These are phyloP conservation scores for Trochalopteron elliotii DNA, from an alignment of 2,113 vertebrate species.

Conservation along the genomic window DNA sequence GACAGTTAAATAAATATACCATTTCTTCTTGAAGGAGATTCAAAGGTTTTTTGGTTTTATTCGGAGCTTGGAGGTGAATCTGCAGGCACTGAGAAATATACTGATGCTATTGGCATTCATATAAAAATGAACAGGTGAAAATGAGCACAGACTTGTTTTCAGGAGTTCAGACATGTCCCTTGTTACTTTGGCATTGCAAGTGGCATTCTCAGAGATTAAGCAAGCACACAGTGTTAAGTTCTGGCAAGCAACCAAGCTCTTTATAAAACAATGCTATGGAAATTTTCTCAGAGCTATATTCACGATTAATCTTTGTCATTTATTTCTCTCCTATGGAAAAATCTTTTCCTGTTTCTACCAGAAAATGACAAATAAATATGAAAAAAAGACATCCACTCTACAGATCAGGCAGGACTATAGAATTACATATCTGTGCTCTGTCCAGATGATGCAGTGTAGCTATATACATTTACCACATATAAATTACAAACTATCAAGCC, in stretches of 20 bases:
- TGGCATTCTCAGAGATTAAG: neutral
- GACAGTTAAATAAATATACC: slow-evolving; percentile 12
- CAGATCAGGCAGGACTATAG: neutral
- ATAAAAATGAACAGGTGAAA: neutral
- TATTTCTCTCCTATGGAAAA: neutral
- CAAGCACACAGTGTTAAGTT: accelerated
- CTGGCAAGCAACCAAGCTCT: neutral
- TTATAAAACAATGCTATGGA: neutral
- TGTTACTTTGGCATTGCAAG: neutral
- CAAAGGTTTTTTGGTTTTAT: neutral
- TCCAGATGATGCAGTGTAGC: neutral
- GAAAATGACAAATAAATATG: neutral
- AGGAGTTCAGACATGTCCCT: neutral
- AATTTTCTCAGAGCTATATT: neutral
- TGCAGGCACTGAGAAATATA: neutral
- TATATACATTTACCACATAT: neutral
- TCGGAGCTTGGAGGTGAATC: neutral
- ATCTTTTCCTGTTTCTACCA: neutral
- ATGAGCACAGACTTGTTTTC: neutral
- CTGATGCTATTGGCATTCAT: neutral
- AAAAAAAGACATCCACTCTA: neutral
- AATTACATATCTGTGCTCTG: neutral
- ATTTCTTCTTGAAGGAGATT: neutral
- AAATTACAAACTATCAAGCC: neutral
- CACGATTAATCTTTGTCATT: neutral